Conservation (phyloP, 35 echinoderm and acorn worm species). For the Lytechinus variegatus region DNA sequence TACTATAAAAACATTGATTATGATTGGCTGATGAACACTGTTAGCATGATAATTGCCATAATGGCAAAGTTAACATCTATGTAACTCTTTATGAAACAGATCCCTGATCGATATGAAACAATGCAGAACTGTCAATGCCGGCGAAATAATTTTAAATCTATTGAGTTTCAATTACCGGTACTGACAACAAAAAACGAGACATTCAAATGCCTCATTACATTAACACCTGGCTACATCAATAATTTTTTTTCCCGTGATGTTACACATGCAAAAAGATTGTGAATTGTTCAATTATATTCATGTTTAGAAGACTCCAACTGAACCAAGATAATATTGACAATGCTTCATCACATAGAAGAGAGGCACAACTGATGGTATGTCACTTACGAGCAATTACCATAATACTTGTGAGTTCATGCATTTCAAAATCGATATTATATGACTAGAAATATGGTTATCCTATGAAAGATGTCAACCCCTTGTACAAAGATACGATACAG, state of each 20-base stretch:
- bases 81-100: too few species aligned
- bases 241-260: background rate
- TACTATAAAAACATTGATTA: too few species aligned
- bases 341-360: background rate
- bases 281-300: background rate
- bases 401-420: background rate
- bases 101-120: background rate
- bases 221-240: background rate
- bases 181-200: background rate
- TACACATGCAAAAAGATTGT: background rate
- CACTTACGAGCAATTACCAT: background rate
- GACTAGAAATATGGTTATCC: background rate
- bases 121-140: background rate
- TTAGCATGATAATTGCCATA: too few species aligned
- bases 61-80: too few species aligned
- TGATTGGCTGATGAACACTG: too few species aligned
- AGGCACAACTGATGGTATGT: background rate
- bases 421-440: background rate
- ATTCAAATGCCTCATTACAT: background rate
- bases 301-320: background rate
- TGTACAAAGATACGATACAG: background rate
- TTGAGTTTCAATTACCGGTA: background rate
- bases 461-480: background rate
- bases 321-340: background rate
- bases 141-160: background rate